These are phyloP conservation scores for Cryptops parisi DNA, from an alignment of 2,888 invertebrate genomes.

Conservation along the genomic window DNA sequence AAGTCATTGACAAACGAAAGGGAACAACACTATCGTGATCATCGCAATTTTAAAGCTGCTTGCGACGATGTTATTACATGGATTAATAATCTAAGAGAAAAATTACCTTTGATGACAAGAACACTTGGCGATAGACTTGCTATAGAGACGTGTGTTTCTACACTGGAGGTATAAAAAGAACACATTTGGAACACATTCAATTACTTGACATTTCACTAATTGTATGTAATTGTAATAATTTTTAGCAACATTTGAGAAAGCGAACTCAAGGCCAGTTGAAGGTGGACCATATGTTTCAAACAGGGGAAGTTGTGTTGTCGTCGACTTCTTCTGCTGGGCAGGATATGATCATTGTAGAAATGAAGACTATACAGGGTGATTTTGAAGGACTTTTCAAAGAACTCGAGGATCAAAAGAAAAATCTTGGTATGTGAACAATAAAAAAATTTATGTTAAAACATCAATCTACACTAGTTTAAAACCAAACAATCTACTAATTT, in stretches of 20 bases:
- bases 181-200: not conserved
- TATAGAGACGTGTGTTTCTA: slow-evolving; percentile 73
- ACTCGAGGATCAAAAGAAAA: slow-evolving; percentile 67
- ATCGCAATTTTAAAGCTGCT: slow-evolving; percentile 76
- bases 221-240: not conserved
- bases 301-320: slow-evolving; percentile 70
- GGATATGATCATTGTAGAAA: slow-evolving; percentile 65
- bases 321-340: slow-evolving; percentile 69
- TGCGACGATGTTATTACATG: slow-evolving; percentile 78
- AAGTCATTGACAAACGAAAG: slow-evolving; percentile 57
- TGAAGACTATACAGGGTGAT: slow-evolving; percentile 66
- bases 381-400: slow-evolving; percentile 74
- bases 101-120: slow-evolving; percentile 69
- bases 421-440: slow-evolving; percentile 53
- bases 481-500: not conserved
- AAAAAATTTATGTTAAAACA: not conserved
- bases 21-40: slow-evolving; percentile 75
- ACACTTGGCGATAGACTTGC: slow-evolving; percentile 72
- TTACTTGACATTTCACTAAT: not conserved
- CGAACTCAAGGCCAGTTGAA: slow-evolving; percentile 70
- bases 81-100: slow-evolving; percentile 74
- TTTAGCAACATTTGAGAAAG: slow-evolving; percentile 47
- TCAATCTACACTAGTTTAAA: not conserved
- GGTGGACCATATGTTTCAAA: slow-evolving; percentile 71
- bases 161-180: slow-evolving; percentile 44